A percentile compares a stretch with the other conserved stretches of the same genome.
Conservation (phyloP, 2,113 vertebrate species). For the Cynoglossus semilaevis region DNA sequence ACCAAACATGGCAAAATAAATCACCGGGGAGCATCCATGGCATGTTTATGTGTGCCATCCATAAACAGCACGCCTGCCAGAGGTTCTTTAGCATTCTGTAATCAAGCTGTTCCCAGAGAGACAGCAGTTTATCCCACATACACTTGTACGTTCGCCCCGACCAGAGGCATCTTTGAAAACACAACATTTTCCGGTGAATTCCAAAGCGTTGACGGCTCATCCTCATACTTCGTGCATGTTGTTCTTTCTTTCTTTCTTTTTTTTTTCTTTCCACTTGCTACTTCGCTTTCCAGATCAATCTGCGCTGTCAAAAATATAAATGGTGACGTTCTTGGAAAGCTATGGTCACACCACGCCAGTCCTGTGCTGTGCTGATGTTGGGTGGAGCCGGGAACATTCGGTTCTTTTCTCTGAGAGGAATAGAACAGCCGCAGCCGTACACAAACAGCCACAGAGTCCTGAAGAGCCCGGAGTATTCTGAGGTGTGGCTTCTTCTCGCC, state of each 20-base stretch:
- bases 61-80: conserved; percentile 49
- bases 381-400: conserved; percentile 58
- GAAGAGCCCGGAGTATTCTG: conserved; percentile 58
- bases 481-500: conserved; percentile 40
- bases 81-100: conserved; percentile 57
- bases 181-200: conserved; percentile 42
- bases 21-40: conserved; percentile 40
- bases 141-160: conserved; percentile 4
- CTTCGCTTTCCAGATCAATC: too few species aligned
- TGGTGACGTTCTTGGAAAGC: conserved; percentile 41
- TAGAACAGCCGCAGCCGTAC: conserved; percentile 51
- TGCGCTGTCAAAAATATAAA: too few species aligned
- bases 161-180: conserved; percentile 9
- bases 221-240: too few species aligned
- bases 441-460: conserved; percentile 44
- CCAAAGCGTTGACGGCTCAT: conserved; percentile 51
- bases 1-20: conserved; percentile 49
- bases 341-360: conserved; percentile 46
- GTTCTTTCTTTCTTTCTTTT: too few species aligned
- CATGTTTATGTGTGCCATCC: conserved; percentile 61
- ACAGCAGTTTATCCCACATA: not conserved
- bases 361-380: conserved; percentile 13
- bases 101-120: conserved; percentile 45
- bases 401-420: conserved; percentile 51
- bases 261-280: not conserved